phyloP scores from a whole-genome alignment of 2,113 vertebrate species.

The Siphamia tubifer region DNA sequence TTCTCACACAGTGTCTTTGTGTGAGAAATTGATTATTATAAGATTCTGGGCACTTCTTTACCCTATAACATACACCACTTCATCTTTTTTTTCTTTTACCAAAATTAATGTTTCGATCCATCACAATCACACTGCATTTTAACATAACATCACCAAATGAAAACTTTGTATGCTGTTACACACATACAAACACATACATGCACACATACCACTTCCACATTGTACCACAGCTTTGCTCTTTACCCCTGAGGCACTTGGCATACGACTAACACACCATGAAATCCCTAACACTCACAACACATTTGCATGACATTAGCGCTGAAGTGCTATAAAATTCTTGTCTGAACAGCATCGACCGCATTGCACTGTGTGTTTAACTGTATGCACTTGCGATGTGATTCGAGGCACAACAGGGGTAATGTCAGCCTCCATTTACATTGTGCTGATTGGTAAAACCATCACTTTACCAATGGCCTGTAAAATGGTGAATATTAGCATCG shows the following conservation, averaged over 20 bases:
- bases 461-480: not conserved
- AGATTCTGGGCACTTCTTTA: too few relatives aligned
- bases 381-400: not conserved
- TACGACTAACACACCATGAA: slow-evolving; percentile 49
- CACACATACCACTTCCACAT: not conserved
- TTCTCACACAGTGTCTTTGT: too few relatives aligned
- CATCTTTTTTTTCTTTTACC: not conserved
- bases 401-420: slow-evolving; percentile 2
- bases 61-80: too few relatives aligned
- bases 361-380: not conserved
- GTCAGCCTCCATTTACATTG: not conserved
- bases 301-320: slow-evolving; percentile 63
- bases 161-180: not conserved
- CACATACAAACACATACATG: not conserved
- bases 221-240: not conserved
- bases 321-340: slow-evolving; percentile 41
- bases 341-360: slow-evolving; percentile 36
- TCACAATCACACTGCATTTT: not conserved
- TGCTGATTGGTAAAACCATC: slow-evolving; percentile 5
- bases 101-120: not conserved
- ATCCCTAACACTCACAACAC: slow-evolving; percentile 46
- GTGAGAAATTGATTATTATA: too few relatives aligned
- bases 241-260: slow-evolving; percentile 18
- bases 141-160: too few relatives aligned
- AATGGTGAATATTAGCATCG: not conserved